phyloP scores from a whole-genome alignment of 2,888 invertebrate genomes.

The Harpagoxenus sublaevis region DNA sequence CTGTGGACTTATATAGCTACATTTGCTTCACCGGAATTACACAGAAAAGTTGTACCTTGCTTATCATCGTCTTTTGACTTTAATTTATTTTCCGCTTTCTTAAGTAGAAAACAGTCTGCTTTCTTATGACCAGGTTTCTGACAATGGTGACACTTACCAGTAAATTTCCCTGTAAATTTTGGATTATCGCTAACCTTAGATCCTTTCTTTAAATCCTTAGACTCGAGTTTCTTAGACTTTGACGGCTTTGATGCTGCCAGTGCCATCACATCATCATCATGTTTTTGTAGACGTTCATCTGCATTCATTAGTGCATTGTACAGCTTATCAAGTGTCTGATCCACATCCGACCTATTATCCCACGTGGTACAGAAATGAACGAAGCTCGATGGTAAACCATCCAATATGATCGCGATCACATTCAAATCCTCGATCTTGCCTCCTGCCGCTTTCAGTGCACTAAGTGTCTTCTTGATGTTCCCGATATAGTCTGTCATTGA shows the following conservation, averaged over 20 bases:
- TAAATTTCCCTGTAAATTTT: not conserved
- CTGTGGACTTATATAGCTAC: not conserved
- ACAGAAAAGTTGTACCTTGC: not conserved
- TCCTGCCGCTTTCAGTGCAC: not conserved
- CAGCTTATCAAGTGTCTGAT: slow-evolving; percentile 1
- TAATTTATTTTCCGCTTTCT: not conserved
- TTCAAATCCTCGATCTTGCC: not conserved
- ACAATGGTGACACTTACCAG: not conserved
- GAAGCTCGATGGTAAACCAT: not conserved
- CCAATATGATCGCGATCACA: not conserved
- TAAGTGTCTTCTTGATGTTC: not conserved
- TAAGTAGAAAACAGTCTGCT: not conserved
- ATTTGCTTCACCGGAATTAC: not conserved
- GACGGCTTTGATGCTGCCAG: not conserved
- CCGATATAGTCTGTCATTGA: slow-evolving; percentile 5
- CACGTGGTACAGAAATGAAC: slow-evolving; percentile 12
- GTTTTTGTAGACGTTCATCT: not conserved
- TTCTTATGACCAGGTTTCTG: not conserved
- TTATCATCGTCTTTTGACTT: not conserved
- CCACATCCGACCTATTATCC: not conserved
- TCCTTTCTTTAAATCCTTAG: not conserved
- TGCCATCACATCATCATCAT: not conserved
- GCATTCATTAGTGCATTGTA: slow-evolving; percentile 12
- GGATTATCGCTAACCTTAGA: not conserved
- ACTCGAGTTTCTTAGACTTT: not conserved